Evolutionary conservation across 2,888 invertebrate genomes (phyloP), one percentile per base, ranked within the genome.

Genomic region (Caenorhabditis imperialis): DNA sequence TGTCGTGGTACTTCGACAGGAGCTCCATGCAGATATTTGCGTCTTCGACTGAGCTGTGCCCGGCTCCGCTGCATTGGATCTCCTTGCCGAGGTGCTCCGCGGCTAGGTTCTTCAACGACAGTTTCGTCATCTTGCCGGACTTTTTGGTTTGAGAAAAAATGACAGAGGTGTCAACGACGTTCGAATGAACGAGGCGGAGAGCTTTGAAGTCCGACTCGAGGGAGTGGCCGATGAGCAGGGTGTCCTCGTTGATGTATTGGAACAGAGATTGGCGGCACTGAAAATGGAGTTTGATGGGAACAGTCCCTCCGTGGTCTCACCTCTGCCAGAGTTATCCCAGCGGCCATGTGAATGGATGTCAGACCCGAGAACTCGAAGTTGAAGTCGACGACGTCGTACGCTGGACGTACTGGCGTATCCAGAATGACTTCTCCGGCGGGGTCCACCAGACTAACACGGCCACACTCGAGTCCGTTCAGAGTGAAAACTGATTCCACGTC

Each of bases 31-130:
- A 96, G 3, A 96, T 93, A 42, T 92, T 91, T 0, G 99, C 97
- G 91, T 99, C 99, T 89, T 99, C 99, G 33, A 94, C 93, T 89
- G 96, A 96, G 91, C 98, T 96, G 88, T 99, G 99, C 0, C 63
- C 63, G 3, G 98, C 97, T 55, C 91, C 92, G 85, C 92, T 92
- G 87, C 93, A 92, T 89, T 98, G 98, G 86, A 99, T 98, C 76
- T 96, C 94, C 89, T 94, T 94, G 83, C 93, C 92, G 50, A 97
- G 91, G 89, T 93, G 92, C 83, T 97, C 96, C 61, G 93, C 93
- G 84, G 93, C 93, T 25, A 99, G 91, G 71, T 92, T 94, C 87
- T 93, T 92, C 18, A 99, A 90, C 1, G 96, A 95, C 83, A 95
- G 91, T 88, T 98, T 98, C 88, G 92, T 94, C 0, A 96, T 92